Evolutionary conservation across 1,140 invertebrate species (phyloP), one percentile per base, ranked within the genome.

Genomic region (Drosophila pallidifrons): DNA sequence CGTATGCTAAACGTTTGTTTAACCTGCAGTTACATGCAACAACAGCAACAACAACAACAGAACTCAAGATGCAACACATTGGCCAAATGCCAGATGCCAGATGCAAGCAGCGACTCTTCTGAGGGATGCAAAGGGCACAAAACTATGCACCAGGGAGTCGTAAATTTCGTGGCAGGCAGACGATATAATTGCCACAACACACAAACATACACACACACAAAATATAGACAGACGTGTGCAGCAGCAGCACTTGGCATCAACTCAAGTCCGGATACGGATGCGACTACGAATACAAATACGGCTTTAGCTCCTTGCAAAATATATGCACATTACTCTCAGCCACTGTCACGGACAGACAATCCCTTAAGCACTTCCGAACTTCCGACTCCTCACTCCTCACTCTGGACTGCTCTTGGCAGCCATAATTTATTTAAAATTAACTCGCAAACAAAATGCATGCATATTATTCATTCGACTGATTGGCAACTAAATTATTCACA

Each of bases 1-100:
- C 15, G 11, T 15, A 7, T 51, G 83, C 73, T 88, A 88, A 87
- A 88, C 82, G 76, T 68, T 79, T 68, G 71, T 76, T 87, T 82
- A 86, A 77, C 82, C 75, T 86, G 75, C 81, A 75, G 78, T 85
- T 86, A 76, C 55, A 67, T 58, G 67, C 67, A 61, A 41, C 45
- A 43, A 10, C 46, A 13, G 13, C n/a, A 25, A 25, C 67, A 25
- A 25, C 67, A 61, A 41, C 45, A 43, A 10, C 46, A 13, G 30
- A 4, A 43, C n/a, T 13, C 47, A 45, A 38, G 45, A 75, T 75
- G 72, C 72, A 75, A 69, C 71, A 74, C 58, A 41, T 59, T 69
- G 66, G 66, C 66, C 30, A 28, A 47, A 28, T n/a, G 46, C 66
- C 66, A 69, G 20, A 28, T n/a, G 46, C 66, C 66, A 69, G 20